Base-by-base conservation (phyloP, 2,888 invertebrate genomes). In the Zygogramma bicolorata region DNA sequence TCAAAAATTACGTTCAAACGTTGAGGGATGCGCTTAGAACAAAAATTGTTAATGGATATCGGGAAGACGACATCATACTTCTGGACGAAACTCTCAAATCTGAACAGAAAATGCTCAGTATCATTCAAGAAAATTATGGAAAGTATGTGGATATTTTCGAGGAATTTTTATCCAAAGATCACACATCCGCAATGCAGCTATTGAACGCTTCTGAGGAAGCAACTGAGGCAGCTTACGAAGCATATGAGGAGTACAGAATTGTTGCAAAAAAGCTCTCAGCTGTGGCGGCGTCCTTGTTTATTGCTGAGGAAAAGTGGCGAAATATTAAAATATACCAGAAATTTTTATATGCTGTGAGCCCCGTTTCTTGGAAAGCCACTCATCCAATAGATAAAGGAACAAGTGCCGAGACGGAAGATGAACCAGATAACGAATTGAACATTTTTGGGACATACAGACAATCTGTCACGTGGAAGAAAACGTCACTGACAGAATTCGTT, bases 261-360 rank as follows among this genome's bases (percentile, higher is more conserved):
- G 81, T 90, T 20, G 88, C 89, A 0, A 85, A 84, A 75, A 84
- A 85, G 59, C 85, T 46, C 57, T 82, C 83, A 6, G 82, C 84
- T 6, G 73, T 89, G 20, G 86, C 88, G 60, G 86, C 85, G 0
- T 79, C 82, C 3, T 86, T 93, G 25, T 89, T 91, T 71, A 88
- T 89, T 27, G 87, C 91, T 70, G 92, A 92, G 79, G 92, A 92
- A 79, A 88, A 88, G 74, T 93, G 92, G 88, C 84, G 89, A 61
- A 85, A 89, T 58, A 90, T 90, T 68, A 91, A 91, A 82, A 90
- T 91, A 84, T 93, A 92, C 83, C 92, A 92, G 65, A 88, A 90
- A 79, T 93, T 93, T 86, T 85, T 93, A 18, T 91, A 90, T 83
- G 89, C 90, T 6, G 85, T 92, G 13, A 91, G 92, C 42, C 92